Evolutionary conservation across 1,140 invertebrate genomes (phyloP), one percentile per base, ranked within the genome.

Genomic region (Macrostomum lignano): DNA sequence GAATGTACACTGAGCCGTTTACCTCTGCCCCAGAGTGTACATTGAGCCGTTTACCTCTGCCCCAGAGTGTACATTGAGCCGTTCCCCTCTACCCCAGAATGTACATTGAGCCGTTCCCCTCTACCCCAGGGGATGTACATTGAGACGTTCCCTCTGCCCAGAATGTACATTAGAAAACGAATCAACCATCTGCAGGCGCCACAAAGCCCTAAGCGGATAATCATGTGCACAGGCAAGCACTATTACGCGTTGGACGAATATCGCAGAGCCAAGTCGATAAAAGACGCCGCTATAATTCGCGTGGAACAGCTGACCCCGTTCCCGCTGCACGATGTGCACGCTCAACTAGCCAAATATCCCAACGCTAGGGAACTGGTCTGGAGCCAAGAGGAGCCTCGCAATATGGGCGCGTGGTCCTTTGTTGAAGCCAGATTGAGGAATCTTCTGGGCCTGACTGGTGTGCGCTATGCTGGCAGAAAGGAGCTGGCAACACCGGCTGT

Each of bases 321-420:
- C 41, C 17, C 21, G 5, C 6, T 37, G 17, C 3, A 25, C 9
- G 13, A 30, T 31, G 10, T 25, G 13, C 17, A 72, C 41, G 47
- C 64, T 35, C 69, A 76, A 51, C 42, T 93, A 7, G 53, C 61
- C 2, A 73, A 70, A 55, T 93, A 72, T 55, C 58, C 62, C 35
- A 69, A 74, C 35, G 20, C 31, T 64, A 31, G 43, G 81, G 76
- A 62, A 44, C 78, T 78, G 49, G 63, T 94, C 31, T 96, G 88
- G 88, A 76, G 76, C 55, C 88, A 96, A 66, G 88, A 96, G 57
- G 88, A 96, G 54, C 82, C 79, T 35, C 66, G 70, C 51, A 96
- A 96, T 55, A 82, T 81, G 73, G 86, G 88, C 24, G 72, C 77
- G n/a, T 96, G 84, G 84, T 67, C 52, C 35, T 94, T 88, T 58